These are phyloP conservation scores for Heliconius ethilla DNA, from an alignment of 2,888 invertebrate species.

Conservation along the genomic window DNA sequence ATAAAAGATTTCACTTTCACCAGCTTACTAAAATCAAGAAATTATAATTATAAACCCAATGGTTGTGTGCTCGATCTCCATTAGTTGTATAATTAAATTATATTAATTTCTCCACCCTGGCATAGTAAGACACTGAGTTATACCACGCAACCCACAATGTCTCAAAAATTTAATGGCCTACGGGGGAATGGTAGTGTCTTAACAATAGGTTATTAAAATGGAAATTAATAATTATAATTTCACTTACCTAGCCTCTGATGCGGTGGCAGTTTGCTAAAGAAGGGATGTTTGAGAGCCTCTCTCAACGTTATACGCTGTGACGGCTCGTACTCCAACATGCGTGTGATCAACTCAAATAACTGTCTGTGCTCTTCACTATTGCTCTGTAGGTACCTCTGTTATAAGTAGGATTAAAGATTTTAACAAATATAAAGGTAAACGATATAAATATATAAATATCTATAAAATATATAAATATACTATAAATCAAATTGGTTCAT, in stretches of 20 bases:
- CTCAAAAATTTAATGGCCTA: too few species aligned
- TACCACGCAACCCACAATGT: too few species aligned
- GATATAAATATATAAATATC: neutral
- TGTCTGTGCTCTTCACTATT: slow-evolving; percentile 95
- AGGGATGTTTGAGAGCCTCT: slow-evolving; percentile 95
- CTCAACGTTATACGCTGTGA: slow-evolving; percentile 92
- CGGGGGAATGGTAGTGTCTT: too few species aligned
- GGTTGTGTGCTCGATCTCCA: neutral
- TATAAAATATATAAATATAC: neutral
- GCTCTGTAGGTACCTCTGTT: slow-evolving; percentile 92
- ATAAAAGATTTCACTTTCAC: too few species aligned
- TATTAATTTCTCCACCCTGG: neutral
- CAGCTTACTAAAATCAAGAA: neutral
- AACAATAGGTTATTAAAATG: too few species aligned
- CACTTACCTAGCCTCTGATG: slow-evolving; percentile 86
- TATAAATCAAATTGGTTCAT: neutral
- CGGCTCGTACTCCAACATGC: slow-evolving; percentile 99
- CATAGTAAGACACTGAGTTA: too few species aligned
- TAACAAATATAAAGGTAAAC: neutral
- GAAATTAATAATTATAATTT: neutral
- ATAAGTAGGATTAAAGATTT: neutral
- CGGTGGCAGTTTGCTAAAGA: slow-evolving; percentile 92
- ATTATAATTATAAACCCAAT: neutral
- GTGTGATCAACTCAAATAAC: slow-evolving; percentile 95
- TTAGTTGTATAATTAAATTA: neutral